Evolutionary conservation across 1,140 invertebrate species (phyloP).

Genomic region (Caenorhabditis brenneri): DNA sequence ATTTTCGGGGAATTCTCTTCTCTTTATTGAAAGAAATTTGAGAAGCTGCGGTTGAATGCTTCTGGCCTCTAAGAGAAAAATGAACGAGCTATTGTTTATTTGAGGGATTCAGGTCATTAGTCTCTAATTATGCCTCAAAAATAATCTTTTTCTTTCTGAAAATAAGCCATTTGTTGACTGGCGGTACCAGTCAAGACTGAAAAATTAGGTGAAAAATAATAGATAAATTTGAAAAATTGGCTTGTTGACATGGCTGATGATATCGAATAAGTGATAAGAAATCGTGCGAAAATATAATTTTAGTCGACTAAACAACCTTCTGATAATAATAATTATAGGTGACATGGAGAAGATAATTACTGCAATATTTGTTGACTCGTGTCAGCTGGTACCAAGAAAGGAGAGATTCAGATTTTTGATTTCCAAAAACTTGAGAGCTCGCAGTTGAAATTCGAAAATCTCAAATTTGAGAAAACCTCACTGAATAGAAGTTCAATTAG

Average conservation of each 20-base stretch:
- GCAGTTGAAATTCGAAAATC: no score
- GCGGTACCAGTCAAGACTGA: not conserved
- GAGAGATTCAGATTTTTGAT: no score
- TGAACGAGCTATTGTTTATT: not conserved
- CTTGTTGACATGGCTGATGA: not conserved
- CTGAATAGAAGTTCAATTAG: no score
- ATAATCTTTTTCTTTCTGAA: no score
- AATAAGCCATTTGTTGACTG: not conserved
- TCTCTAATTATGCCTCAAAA: not conserved
- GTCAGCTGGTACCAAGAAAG: no score
- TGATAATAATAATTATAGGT: not conserved
- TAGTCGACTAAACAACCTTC: no score
- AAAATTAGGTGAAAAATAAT: not conserved
- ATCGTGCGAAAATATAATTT: not conserved
- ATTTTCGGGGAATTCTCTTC: not conserved
- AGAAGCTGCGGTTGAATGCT: not conserved
- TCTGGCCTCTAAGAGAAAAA: not conserved
- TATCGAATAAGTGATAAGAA: not conserved
- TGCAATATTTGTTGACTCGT: no score
- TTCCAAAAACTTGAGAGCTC: no score
- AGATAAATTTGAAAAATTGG: not conserved
- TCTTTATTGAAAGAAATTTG: not conserved
- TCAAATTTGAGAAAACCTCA: no score
- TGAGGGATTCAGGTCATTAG: not conserved
- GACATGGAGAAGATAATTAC: not conserved